These are phyloP conservation scores for Daubentonia madagascariensis DNA, from an alignment of 2,113 vertebrate species.

Conservation along the genomic window DNA sequence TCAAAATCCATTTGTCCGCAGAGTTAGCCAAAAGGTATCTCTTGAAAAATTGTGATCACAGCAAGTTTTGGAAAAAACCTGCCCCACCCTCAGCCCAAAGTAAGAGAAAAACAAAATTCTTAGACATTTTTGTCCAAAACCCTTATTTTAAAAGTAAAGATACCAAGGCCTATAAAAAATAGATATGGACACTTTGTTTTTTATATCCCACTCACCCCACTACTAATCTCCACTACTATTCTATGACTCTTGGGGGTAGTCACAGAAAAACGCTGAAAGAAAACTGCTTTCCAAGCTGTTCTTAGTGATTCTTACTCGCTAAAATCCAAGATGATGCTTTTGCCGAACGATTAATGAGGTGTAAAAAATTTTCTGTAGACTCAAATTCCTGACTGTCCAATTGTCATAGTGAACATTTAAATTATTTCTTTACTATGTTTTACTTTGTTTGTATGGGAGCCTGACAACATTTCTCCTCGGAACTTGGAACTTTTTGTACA, in stretches of 20 bases:
- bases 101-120: constrained; percentile 43
- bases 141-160: not conserved
- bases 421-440: not conserved
- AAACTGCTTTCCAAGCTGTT: not conserved
- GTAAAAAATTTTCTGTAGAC: not conserved
- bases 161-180: not conserved
- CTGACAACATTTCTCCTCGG: not conserved
- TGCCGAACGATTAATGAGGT: not conserved
- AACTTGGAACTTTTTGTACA: not conserved
- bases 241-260: not conserved
- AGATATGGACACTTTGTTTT: not conserved
- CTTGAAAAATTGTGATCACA: constrained; percentile 49
- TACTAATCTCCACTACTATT: not conserved
- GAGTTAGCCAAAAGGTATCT: constrained; percentile 36
- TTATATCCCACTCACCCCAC: not conserved
- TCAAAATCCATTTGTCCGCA: constrained; percentile 45
- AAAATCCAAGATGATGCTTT: constrained; percentile 33
- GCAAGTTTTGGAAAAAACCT: constrained; percentile 17
- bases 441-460: not conserved
- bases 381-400: constrained; percentile 23
- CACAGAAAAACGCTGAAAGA: not conserved
- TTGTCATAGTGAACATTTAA: not conserved
- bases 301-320: constrained; percentile 13
- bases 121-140: not conserved
- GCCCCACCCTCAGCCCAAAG: not conserved